Conservation (phyloP, 2,888 invertebrate species). For the Oscheius myriophilus region DNA sequence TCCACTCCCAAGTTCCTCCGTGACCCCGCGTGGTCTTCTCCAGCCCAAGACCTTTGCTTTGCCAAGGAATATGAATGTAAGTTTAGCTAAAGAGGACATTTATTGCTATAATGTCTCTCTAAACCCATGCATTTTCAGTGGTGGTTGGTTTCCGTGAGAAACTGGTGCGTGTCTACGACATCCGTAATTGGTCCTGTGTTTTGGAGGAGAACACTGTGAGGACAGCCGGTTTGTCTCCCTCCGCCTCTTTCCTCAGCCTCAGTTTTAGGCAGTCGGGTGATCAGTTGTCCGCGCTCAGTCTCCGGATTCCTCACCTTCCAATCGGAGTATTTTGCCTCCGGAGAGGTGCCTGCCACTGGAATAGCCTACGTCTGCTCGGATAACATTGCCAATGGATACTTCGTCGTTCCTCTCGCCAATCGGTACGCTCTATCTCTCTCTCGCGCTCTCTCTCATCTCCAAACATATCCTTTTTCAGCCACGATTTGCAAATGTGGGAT, state of each 20-base stretch:
- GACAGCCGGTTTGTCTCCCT: slow-evolving; percentile 33
- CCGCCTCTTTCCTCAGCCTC: background rate
- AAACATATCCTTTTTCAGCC: slow-evolving; percentile 23
- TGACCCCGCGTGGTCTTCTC: slow-evolving; percentile 37
- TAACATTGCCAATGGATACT: slow-evolving; percentile 20
- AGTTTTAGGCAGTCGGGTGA: slow-evolving; percentile 29
- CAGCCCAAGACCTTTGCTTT: slow-evolving; percentile 39
- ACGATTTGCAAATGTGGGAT: slow-evolving; percentile 42
- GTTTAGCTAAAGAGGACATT: slow-evolving; percentile 3
- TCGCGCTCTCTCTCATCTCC: too few species aligned
- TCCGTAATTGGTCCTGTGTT: slow-evolving; percentile 29
- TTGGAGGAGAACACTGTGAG: slow-evolving; percentile 39
- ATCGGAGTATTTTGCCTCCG: slow-evolving; percentile 35
- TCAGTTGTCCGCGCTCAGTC: slow-evolving; percentile 30
- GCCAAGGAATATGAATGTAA: slow-evolving; percentile 26
- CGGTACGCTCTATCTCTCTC: slow-evolving; percentile 18
- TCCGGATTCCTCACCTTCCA: slow-evolving; percentile 42
- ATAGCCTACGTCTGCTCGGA: slow-evolving; percentile 34
- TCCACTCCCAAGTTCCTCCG: slow-evolving; percentile 20
- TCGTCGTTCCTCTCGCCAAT: slow-evolving; percentile 38
- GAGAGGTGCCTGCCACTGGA: slow-evolving; percentile 25
- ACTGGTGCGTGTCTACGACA: slow-evolving; percentile 34
- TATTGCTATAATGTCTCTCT: background rate
- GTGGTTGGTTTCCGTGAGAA: slow-evolving; percentile 43
- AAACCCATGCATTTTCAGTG: slow-evolving; percentile 23